These are phyloP conservation scores for Ammodytes marinus DNA, from an alignment of 2,113 vertebrate genomes.

Conservation along the genomic window DNA sequence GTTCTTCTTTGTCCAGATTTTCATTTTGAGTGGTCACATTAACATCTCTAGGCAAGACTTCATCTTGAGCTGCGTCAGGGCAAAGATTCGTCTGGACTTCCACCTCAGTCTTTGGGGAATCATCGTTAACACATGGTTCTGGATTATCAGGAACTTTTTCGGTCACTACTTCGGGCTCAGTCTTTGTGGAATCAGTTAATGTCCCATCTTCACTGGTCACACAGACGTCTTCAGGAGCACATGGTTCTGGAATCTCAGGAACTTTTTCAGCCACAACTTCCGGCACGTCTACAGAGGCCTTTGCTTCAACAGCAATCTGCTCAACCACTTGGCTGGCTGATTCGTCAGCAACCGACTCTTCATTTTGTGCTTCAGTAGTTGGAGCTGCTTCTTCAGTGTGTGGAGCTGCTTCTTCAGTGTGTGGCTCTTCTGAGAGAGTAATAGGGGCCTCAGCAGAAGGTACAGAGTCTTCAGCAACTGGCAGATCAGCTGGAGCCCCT, in stretches of 20 bases:
- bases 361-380: slow-evolving; percentile 5
- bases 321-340: slow-evolving; percentile 12
- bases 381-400: slow-evolving; percentile 7
- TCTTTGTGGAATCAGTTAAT: neutral
- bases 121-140: no score
- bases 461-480: slow-evolving; percentile 30
- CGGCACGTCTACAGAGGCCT: neutral
- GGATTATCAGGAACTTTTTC: no score
- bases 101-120: neutral
- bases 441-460: slow-evolving; percentile 13
- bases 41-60: slow-evolving; percentile 14
- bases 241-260: neutral
- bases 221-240: slow-evolving; percentile 11
- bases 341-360: slow-evolving; percentile 26
- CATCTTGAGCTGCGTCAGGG: slow-evolving; percentile 19
- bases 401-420: slow-evolving; percentile 10
- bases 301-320: slow-evolving; percentile 14
- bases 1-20: slow-evolving; percentile 53
- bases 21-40: slow-evolving; percentile 49
- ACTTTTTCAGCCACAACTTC: slow-evolving; percentile 5
- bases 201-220: slow-evolving; percentile 21
- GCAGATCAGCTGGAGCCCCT: slow-evolving; percentile 14
- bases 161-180: slow-evolving; percentile 4
- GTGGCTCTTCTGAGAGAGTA: slow-evolving; percentile 6
- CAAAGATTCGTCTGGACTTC: slow-evolving; percentile 2